Evolutionary conservation across 2,797 vertebrate species (phyloP).

Genomic region (Luscinia megarhynchos): DNA sequence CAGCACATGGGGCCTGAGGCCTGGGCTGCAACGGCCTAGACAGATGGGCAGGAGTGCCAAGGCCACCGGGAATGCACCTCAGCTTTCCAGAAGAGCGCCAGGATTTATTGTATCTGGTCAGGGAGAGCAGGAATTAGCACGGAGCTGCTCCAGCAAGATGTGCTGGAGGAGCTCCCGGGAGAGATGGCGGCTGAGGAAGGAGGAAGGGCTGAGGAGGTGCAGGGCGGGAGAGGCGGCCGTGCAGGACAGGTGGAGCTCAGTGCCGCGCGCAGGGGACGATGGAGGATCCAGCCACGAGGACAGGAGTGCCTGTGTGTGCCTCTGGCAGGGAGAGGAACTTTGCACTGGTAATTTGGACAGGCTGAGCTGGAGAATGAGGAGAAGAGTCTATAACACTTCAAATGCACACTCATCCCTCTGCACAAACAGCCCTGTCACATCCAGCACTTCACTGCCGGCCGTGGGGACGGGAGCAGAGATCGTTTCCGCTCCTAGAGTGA

Average conservation of each 20-base stretch:
- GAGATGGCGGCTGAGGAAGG: not conserved
- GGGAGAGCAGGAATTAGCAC: not conserved
- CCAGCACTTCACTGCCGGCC: not conserved
- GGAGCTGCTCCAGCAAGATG: not conserved
- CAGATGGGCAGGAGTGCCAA: conserved; percentile 16
- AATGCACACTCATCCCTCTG: not conserved
- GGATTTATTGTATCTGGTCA: not conserved
- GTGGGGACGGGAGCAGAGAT: not conserved
- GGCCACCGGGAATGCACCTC: not conserved
- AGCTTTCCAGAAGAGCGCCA: not conserved
- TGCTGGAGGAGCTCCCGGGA: accelerated
- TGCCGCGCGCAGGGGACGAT: accelerated
- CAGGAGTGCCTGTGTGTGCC: not conserved
- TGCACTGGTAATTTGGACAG: not conserved
- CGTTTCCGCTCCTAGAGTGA: conserved; percentile 22
- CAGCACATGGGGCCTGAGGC: not conserved
- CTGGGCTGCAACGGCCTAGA: not conserved
- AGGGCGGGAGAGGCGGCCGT: not conserved
- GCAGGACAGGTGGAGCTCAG: not conserved
- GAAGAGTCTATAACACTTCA: not conserved
- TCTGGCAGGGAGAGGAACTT: not conserved
- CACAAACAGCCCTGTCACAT: not conserved
- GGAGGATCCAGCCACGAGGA: not conserved
- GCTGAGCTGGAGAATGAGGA: not conserved
- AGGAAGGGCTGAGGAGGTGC: not conserved